Evolutionary conservation across 2,797 vertebrate species (phyloP), one percentile per base, ranked within the genome.

Genomic region (Masticophis lateralis): DNA sequence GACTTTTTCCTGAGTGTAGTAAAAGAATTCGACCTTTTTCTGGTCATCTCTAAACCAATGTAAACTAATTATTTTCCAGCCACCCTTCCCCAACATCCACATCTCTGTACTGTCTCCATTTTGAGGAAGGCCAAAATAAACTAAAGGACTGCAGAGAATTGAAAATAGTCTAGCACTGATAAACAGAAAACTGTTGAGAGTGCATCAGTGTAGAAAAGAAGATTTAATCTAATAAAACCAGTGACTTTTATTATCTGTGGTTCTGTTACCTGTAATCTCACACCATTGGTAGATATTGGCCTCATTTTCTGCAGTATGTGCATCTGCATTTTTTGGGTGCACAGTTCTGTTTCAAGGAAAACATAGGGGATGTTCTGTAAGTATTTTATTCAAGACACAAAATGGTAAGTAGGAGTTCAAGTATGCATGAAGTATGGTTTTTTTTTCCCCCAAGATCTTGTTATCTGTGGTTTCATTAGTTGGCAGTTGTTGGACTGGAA

Each of bases 31-130:
- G 61, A 74, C 86, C 92, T 93, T 95, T 22, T 95, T 94, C 90
- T 97, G 91, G 88, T 94, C 93, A 94, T 94, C 87, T 97, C 95
- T 91, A 66, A 94, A 94, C 94, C 96, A 94, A 94, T 93, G 0
- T 95, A 94, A 95, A 89, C 93, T 47, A 91, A 12, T 37, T 47
- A 47, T 25, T 47, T 83, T 47, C 43, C 16, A 12, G 10, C 51
- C 51, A 37, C 2, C 51, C 43, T 91, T 86, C 20, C 27, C 74
- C 43, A 53, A 18, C 11, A 9, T 79, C n/a, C 25, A 91, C 57
- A 83, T 25, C 20, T 57, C 22, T 43, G 22, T 32, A 83, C 22
- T n/a, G 22, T 27, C 53, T 57, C 90, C 7, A 91, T 37, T 27
- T 91, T 91, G 56, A 59, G 74, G 56, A 91, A 86, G 27, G 37